These are phyloP conservation scores for Drosophila kikkawai DNA, from an alignment of 1,140 invertebrate genomes.

Conservation along the genomic window DNA sequence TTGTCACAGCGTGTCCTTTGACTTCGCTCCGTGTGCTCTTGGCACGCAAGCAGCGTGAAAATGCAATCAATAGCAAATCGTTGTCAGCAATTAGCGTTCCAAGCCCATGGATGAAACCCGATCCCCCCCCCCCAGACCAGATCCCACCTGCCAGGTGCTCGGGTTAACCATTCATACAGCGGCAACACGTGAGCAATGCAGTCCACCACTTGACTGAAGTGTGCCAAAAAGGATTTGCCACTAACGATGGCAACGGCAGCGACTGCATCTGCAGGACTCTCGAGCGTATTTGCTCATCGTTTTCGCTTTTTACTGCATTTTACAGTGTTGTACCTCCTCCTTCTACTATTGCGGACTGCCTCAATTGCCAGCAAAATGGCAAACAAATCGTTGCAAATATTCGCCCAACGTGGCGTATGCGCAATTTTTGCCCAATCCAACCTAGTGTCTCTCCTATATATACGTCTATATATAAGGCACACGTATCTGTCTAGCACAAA, in stretches of 20 bases:
- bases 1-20: slow-evolving; percentile 55
- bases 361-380: slow-evolving; percentile 49
- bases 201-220: slow-evolving; percentile 38
- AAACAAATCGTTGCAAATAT: slow-evolving; percentile 62
- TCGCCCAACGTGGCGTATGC: slow-evolving; percentile 64
- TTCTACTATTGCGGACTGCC: slow-evolving; percentile 34
- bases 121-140: slow-evolving; percentile 11
- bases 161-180: slow-evolving; percentile 29
- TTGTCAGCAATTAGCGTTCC: slow-evolving; percentile 71
- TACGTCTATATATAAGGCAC: not conserved
- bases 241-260: slow-evolving; percentile 51
- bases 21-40: slow-evolving; percentile 45
- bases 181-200: slow-evolving; percentile 61
- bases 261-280: slow-evolving; percentile 49
- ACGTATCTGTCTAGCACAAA: slow-evolving; percentile 28
- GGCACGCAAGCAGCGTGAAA: slow-evolving; percentile 62
- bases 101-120: slow-evolving; percentile 21
- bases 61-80: slow-evolving; percentile 78
- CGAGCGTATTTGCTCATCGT: slow-evolving; percentile 59
- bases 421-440: slow-evolving; percentile 52
- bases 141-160: slow-evolving; percentile 3
- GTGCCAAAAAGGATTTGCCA: slow-evolving; percentile 57
- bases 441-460: not conserved
- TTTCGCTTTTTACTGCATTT: slow-evolving; percentile 30
- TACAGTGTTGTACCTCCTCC: not conserved